phyloP scores from a whole-genome alignment of 2,797 vertebrate genomes.

The Odontamblyopus lacepedii region DNA sequence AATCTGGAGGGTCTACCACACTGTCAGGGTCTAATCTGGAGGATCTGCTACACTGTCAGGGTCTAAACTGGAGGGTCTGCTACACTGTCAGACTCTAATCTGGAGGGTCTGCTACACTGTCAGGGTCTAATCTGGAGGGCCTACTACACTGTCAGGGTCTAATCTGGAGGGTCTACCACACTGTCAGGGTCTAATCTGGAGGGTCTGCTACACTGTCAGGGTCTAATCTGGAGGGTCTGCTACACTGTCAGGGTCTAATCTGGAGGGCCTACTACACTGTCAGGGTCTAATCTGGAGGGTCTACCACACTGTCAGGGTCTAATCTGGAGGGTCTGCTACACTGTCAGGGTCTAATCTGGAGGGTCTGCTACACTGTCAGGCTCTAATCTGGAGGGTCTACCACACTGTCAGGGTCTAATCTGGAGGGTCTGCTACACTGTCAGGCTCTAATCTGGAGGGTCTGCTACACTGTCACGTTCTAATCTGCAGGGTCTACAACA shows the following conservation, averaged over 20 bases:
- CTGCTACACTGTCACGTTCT: not conserved
- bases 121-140: too few species aligned
- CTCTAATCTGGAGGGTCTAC: not conserved
- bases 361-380: conserved; percentile 14
- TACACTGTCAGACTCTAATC: not conserved
- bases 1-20: not conserved
- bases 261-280: not conserved
- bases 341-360: too few species aligned
- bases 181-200: too few species aligned
- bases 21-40: not conserved
- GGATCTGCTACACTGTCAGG: not conserved
- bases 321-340: too few species aligned
- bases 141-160: too few species aligned
- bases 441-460: not conserved
- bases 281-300: too few species aligned
- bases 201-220: too few species aligned
- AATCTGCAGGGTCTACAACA: too few species aligned
- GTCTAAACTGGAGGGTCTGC: not conserved
- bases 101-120: too few species aligned
- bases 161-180: too few species aligned
- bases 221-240: too few species aligned
- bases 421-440: not conserved
- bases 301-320: too few species aligned
- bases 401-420: not conserved
- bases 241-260: not conserved